Percentiles rank a stretch among this genome's conserved stretches.
Conservation (phyloP, 2,888 invertebrate species). For the Ernsta delagoae region DNA sequence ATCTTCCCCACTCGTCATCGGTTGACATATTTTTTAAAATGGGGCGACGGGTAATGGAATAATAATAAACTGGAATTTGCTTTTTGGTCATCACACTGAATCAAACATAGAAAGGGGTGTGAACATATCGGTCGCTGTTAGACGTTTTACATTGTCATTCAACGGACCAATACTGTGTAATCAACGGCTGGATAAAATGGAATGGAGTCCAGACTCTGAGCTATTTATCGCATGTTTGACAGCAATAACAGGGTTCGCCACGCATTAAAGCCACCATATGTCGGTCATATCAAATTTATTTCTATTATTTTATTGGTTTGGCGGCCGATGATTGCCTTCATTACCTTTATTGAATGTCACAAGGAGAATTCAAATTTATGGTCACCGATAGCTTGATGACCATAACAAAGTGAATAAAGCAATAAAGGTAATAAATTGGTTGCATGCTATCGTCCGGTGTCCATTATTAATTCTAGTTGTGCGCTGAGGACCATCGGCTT, state of each 20-base stretch:
- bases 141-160: slow-evolving; percentile 78
- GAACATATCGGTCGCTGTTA: slow-evolving; percentile 78
- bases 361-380: slow-evolving; percentile 81
- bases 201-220: slow-evolving; percentile 73
- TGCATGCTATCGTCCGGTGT: slow-evolving; percentile 59
- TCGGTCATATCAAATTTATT: slow-evolving; percentile 85
- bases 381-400: slow-evolving; percentile 77
- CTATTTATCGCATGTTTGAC: slow-evolving; percentile 84
- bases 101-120: slow-evolving; percentile 82
- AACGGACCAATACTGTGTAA: slow-evolving; percentile 81
- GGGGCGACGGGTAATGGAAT: slow-evolving; percentile 82
- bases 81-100: slow-evolving; percentile 81
- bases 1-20: slow-evolving; percentile 82
- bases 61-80: slow-evolving; percentile 85
- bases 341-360: slow-evolving; percentile 83
- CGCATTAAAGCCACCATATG: slow-evolving; percentile 82
- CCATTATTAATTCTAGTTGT: slow-evolving; percentile 46
- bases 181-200: slow-evolving; percentile 78
- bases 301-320: slow-evolving; percentile 83
- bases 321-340: slow-evolving; percentile 80
- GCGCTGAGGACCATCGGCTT: slow-evolving; percentile 37
- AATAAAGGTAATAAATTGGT: slow-evolving; percentile 79
- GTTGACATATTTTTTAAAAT: slow-evolving; percentile 84
- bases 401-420: slow-evolving; percentile 78
- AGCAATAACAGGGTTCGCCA: slow-evolving; percentile 82